phyloP scores from a whole-genome alignment of 2,888 invertebrate genomes.

The Drosophila fulvimacula region DNA sequence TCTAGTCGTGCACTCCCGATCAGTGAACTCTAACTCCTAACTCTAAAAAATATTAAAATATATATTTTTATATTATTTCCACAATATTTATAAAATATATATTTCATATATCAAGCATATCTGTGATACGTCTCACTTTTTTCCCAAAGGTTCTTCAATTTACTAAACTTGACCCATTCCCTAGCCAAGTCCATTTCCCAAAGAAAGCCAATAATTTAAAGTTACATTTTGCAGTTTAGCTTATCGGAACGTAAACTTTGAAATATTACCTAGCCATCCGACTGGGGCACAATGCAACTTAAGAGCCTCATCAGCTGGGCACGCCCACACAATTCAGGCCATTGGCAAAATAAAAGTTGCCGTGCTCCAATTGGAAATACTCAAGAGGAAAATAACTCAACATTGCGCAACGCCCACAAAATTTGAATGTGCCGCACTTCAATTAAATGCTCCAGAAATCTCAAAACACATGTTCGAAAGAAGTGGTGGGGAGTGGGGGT shows the following conservation, averaged over 20 bases:
- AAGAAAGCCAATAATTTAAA: background rate
- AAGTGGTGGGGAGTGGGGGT: background rate
- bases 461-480: conserved; percentile 64
- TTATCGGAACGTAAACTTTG: conserved; percentile 21
- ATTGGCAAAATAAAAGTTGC: conserved; percentile 28
- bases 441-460: conserved; percentile 71
- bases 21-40: too few species aligned
- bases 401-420: conserved; percentile 50
- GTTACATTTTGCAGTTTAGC: background rate
- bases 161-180: background rate
- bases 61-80: too few species aligned
- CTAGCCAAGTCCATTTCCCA: background rate
- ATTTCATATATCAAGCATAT: background rate
- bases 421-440: conserved; percentile 57
- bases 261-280: conserved; percentile 38
- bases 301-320: conserved; percentile 47
- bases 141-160: conserved; percentile 2
- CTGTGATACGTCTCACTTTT: background rate
- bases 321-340: conserved; percentile 49
- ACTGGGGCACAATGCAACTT: conserved; percentile 41
- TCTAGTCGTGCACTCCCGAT: too few species aligned
- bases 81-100: background rate
- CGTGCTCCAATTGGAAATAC: conserved; percentile 52
- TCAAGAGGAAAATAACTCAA: conserved; percentile 73
- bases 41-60: too few species aligned